Conservation (phyloP, 2,113 vertebrate species). For the Bos indicus region DNA sequence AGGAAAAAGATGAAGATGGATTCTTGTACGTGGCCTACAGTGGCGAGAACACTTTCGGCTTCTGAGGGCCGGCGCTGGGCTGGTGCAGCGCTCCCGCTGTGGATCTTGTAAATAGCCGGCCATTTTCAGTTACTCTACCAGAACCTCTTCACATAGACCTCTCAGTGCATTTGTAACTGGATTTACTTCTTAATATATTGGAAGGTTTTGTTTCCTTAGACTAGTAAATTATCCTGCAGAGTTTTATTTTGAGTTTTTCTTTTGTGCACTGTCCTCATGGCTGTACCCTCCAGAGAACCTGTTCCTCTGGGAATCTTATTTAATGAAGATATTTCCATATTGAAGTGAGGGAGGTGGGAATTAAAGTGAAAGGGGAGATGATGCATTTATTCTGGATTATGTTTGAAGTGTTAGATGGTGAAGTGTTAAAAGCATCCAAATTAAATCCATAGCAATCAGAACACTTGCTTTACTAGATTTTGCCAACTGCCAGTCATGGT, state of each 20-base stretch:
- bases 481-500: conserved; percentile 75
- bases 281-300: conserved; percentile 75
- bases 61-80: conserved; percentile 78
- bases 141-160: conserved; percentile 71
- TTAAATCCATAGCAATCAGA: conserved; percentile 73
- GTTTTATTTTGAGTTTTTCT: conserved; percentile 75
- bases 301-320: conserved; percentile 66
- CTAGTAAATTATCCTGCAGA: conserved; percentile 81
- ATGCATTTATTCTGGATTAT: conserved; percentile 71
- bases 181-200: conserved; percentile 85
- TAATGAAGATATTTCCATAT: conserved; percentile 77
- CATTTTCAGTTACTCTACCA: conserved; percentile 75
- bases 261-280: conserved; percentile 76
- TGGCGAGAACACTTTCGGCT: conserved; percentile 97
- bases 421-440: conserved; percentile 74
- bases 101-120: conserved; percentile 83
- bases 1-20: conserved; percentile 97
- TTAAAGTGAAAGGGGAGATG: conserved; percentile 76
- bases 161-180: conserved; percentile 83
- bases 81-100: conserved; percentile 72
- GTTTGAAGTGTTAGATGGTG: conserved; percentile 75
- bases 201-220: conserved; percentile 81
- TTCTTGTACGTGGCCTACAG: conserved; percentile 99
- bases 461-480: conserved; percentile 78
- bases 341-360: conserved; percentile 82